These are phyloP conservation scores for Burhinus oedicnemus DNA, from an alignment of 2,113 vertebrate species.

Conservation along the genomic window DNA sequence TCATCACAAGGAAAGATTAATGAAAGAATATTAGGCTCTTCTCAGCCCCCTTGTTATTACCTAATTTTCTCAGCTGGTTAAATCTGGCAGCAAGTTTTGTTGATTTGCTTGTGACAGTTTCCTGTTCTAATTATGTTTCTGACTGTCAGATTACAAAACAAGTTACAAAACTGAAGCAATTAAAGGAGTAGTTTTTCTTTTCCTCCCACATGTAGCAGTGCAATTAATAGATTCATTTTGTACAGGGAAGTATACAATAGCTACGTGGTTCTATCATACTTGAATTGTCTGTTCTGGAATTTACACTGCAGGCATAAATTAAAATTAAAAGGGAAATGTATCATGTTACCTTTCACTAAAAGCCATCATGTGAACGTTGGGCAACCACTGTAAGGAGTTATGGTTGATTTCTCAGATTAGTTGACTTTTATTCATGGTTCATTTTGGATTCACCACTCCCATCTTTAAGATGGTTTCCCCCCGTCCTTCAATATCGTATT, in stretches of 20 bases:
- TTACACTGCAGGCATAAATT: background rate
- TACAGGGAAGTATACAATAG: background rate
- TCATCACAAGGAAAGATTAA: background rate
- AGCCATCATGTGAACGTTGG: background rate
- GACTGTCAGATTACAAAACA: background rate
- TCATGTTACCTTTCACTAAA: background rate
- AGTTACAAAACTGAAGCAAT: background rate
- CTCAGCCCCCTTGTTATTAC: background rate
- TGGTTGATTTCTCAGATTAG: background rate
- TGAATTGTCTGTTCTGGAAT: background rate
- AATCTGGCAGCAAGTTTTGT: background rate
- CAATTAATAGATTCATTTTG: conserved; percentile 2
- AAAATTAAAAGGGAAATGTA: background rate
- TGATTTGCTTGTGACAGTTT: conserved; percentile 26
- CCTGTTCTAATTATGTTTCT: conserved; percentile 17
- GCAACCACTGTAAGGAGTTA: background rate
- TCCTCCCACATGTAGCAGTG: background rate
- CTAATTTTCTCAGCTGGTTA: conserved; percentile 30
- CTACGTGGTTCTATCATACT: background rate
- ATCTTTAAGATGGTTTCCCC: background rate
- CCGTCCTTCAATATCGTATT: background rate
- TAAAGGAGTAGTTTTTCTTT: background rate
- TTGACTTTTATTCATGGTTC: background rate
- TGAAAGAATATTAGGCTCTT: background rate
- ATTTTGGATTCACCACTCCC: background rate